Conservation (phyloP, 2,888 invertebrate species). For the Rapana venosa region DNA sequence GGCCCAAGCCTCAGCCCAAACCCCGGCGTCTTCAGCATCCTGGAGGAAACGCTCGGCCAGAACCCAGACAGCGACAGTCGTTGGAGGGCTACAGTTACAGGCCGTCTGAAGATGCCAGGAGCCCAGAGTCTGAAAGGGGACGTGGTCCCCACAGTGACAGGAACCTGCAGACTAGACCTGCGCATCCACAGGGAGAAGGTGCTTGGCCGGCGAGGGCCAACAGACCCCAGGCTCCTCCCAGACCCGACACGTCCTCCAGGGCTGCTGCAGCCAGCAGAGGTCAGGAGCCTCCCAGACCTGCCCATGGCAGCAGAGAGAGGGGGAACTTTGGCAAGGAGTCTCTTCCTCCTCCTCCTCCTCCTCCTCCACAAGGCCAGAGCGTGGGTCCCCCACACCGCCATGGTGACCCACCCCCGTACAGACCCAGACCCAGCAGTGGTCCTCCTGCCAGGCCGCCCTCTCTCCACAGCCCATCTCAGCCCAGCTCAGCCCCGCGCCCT, state of each 20-base stretch:
- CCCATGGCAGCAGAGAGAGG: background rate
- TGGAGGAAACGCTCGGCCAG: background rate
- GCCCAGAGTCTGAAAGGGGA: background rate
- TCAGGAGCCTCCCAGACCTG: background rate
- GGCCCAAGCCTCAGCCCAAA: conserved; percentile 9
- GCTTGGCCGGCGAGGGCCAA: background rate
- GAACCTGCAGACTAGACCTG: background rate
- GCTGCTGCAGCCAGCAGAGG: background rate
- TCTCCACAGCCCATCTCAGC: background rate
- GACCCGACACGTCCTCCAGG: background rate
- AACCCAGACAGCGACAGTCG: background rate
- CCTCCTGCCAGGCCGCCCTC: background rate
- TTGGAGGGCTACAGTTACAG: background rate
- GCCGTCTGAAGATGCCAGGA: background rate
- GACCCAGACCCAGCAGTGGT: background rate
- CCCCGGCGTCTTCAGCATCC: background rate
- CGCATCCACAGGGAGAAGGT: background rate
- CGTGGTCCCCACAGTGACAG: background rate
- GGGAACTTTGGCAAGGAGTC: background rate
- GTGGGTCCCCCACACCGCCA: background rate
- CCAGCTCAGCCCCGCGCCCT: background rate
- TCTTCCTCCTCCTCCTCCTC: background rate
- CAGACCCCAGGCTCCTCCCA: background rate
- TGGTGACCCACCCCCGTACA: background rate
- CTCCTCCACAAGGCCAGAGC: background rate